Conservation (phyloP, 1,140 invertebrate genomes). For the Nasonia vitripennis region DNA sequence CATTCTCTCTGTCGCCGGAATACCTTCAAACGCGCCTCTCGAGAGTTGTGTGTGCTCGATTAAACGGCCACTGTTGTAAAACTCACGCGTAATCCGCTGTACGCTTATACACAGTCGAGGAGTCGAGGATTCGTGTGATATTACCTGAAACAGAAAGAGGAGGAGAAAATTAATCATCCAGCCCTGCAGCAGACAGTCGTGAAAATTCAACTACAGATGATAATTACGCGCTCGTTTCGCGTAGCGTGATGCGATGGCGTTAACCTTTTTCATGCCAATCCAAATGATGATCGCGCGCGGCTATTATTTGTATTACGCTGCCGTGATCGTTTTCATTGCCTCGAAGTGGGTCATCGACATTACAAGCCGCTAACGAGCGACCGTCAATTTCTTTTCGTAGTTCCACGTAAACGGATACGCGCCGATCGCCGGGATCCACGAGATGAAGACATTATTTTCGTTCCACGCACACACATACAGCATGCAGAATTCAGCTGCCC, state of each 20-base stretch:
- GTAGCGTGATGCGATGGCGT: too few species aligned
- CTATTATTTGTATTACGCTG: neutral
- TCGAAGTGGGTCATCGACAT: neutral
- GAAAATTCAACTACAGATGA: neutral
- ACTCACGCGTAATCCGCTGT: neutral
- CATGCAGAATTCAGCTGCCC: neutral
- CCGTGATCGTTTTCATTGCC: neutral
- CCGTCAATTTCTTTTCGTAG: too few species aligned
- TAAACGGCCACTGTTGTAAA: neutral
- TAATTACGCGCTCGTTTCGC: neutral
- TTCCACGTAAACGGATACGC: too few species aligned
- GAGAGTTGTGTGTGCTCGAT: neutral
- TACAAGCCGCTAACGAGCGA: too few species aligned
- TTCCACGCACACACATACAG: neutral
- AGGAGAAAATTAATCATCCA: neutral
- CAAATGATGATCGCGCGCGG: neutral
- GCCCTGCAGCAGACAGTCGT: neutral
- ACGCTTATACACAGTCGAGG: neutral
- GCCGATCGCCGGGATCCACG: neutral
- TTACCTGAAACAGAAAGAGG: constrained; percentile 10
- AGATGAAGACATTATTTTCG: neutral
- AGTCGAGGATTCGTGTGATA: neutral
- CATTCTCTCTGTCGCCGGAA: neutral
- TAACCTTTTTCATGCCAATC: neutral
- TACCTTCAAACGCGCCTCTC: neutral